Evolutionary conservation across 2,113 vertebrate species (phyloP).

Genomic region (Riparia riparia): DNA sequence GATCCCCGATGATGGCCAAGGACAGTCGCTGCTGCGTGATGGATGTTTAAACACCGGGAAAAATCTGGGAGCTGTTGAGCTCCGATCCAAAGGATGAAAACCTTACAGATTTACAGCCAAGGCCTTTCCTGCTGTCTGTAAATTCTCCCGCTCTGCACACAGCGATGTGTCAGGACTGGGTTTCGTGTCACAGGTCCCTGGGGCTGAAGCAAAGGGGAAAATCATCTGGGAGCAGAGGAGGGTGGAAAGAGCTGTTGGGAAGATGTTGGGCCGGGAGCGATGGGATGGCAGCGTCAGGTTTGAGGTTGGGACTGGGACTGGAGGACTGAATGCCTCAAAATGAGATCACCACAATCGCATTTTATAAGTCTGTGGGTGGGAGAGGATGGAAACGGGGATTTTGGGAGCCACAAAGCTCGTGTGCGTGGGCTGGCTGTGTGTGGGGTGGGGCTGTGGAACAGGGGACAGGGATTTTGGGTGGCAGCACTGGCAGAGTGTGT

Average conservation of each 20-base stretch:
- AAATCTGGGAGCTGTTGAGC: neutral
- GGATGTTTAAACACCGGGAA: neutral
- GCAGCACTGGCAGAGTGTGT: neutral
- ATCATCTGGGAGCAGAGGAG: neutral
- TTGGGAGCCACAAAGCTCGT: neutral
- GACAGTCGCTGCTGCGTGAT: accelerated
- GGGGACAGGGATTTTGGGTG: neutral
- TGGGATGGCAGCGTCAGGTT: neutral
- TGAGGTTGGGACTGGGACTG: neutral
- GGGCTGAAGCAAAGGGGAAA: neutral
- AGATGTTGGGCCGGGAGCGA: neutral
- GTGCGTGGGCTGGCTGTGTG: neutral
- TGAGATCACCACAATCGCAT: neutral
- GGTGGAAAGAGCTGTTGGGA: neutral
- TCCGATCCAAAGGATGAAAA: neutral
- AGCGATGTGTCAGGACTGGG: neutral
- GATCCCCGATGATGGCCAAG: neutral
- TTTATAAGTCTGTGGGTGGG: neutral
- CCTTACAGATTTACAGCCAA: neutral
- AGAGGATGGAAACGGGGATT: neutral
- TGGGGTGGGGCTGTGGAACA: too few species aligned
- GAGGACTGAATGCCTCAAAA: neutral
- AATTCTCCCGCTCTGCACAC: neutral
- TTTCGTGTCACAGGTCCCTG: accelerated
- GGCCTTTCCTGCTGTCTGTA: neutral